Percentiles rank a stretch among this genome's conserved stretches.
These are phyloP conservation scores for Auanema freiburgensis DNA, from an alignment of 2,888 invertebrate species.

Conservation along the genomic window DNA sequence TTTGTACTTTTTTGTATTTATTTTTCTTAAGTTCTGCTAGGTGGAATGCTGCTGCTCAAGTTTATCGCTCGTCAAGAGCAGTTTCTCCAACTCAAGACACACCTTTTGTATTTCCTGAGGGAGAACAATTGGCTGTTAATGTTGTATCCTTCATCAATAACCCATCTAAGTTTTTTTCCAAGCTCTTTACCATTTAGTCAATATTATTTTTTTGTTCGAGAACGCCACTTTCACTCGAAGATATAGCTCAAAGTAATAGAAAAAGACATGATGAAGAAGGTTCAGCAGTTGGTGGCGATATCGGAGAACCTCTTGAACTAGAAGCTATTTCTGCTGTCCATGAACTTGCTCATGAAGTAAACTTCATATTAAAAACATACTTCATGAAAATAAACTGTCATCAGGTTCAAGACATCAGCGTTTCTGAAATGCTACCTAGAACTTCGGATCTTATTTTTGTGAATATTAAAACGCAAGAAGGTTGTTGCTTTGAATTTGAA, in stretches of 20 bases:
- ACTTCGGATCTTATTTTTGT: slow-evolving; percentile 74
- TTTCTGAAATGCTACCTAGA: slow-evolving; percentile 72
- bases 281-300: slow-evolving; percentile 29
- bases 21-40: slow-evolving; percentile 48
- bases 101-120: slow-evolving; percentile 22
- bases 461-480: slow-evolving; percentile 79
- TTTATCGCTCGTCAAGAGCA: slow-evolving; percentile 59
- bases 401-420: slow-evolving; percentile 70
- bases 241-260: slow-evolving; percentile 57
- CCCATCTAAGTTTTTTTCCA: not conserved
- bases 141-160: slow-evolving; percentile 14
- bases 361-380: not conserved
- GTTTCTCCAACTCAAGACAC: slow-evolving; percentile 52
- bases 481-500: slow-evolving; percentile 41
- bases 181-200: not conserved
- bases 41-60: slow-evolving; percentile 61
- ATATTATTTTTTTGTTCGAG: slow-evolving; percentile 16
- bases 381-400: slow-evolving; percentile 3
- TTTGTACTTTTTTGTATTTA: not conserved
- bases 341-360: slow-evolving; percentile 75
- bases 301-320: slow-evolving; percentile 53
- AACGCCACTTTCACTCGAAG: slow-evolving; percentile 58
- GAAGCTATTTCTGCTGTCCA: slow-evolving; percentile 78
- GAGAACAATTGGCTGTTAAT: slow-evolving; percentile 9
- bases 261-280: slow-evolving; percentile 36